Evolutionary conservation across 2,113 vertebrate genomes (phyloP).

Genomic region (Limanda limanda): DNA sequence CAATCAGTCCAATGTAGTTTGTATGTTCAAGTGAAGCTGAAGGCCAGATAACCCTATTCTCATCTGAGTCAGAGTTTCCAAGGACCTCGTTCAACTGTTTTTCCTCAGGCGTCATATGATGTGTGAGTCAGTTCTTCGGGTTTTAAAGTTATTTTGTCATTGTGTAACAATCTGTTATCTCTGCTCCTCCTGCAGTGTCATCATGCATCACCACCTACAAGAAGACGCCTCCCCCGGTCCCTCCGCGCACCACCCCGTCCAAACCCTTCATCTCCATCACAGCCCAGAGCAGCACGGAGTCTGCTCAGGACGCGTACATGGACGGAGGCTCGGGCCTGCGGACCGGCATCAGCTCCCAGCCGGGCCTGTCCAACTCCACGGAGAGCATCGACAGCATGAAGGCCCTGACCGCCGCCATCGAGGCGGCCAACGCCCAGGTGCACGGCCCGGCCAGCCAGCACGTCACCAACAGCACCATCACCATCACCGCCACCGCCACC

Average conservation of each 20-base stretch:
- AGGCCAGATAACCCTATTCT: too few species aligned
- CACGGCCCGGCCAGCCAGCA: constrained; percentile 97
- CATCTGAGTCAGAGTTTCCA: not conserved
- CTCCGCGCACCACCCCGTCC: constrained; percentile 93
- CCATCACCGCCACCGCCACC: constrained; percentile 76
- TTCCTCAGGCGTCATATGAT: too few species aligned
- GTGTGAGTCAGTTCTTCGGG: not conserved
- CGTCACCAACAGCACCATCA: constrained; percentile 89
- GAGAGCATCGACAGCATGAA: constrained; percentile 99
- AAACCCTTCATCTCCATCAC: constrained; percentile 99
- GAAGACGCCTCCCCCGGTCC: constrained; percentile 98
- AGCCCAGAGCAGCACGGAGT: constrained; percentile 99
- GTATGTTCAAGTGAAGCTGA: too few species aligned
- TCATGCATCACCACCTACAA: constrained; percentile 99
- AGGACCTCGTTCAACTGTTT: not conserved
- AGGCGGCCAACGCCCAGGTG: constrained; percentile 98
- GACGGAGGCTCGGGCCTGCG: constrained; percentile 89
- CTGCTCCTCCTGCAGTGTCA: constrained; percentile 85
- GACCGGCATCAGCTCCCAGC: constrained; percentile 91
- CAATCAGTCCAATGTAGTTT: too few species aligned
- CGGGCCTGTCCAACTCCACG: constrained; percentile 97
- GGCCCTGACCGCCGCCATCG: constrained; percentile 97
- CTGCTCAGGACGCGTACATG: constrained; percentile 99
- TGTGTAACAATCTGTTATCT: not conserved
- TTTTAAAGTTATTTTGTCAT: not conserved